Conservation (phyloP, 1,140 invertebrate genomes). For the Caenorhabditis elegans region DNA sequence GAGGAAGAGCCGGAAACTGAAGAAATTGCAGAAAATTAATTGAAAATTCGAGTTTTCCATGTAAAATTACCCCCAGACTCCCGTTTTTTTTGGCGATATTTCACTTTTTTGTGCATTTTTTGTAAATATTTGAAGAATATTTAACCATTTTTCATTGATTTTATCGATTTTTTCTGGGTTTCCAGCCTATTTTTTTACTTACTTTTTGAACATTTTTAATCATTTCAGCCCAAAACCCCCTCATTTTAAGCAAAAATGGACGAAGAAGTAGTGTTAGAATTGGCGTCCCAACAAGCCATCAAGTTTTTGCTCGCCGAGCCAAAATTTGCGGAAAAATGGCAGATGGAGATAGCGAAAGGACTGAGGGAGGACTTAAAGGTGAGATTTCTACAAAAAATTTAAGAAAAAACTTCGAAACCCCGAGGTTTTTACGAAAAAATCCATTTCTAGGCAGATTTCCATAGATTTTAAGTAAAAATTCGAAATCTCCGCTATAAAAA, state of each 20-base stretch:
- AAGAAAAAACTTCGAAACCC: too few relatives aligned
- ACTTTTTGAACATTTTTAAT: too few relatives aligned
- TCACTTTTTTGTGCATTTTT: neutral
- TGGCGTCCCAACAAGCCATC: neutral
- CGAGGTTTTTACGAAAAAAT: too few relatives aligned
- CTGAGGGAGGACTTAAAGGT: neutral
- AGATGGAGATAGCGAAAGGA: neutral
- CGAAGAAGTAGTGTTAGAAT: constrained; percentile 8
- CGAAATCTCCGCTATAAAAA: too few relatives aligned
- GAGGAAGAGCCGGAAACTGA: neutral
- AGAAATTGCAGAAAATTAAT: neutral
- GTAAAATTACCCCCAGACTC: too few relatives aligned
- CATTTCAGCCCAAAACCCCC: too few relatives aligned
- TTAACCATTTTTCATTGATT: neutral
- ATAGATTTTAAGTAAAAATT: too few relatives aligned
- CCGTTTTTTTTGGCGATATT: neutral
- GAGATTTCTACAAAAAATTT: neutral
- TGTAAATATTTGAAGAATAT: neutral
- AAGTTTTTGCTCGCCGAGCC: neutral
- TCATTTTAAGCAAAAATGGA: neutral
- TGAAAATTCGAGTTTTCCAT: neutral
- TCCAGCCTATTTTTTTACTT: too few relatives aligned
- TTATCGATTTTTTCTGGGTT: too few relatives aligned
- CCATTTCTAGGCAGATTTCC: too few relatives aligned
- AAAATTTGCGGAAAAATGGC: neutral